These are phyloP conservation scores for Drosophila funebris DNA, from an alignment of 1,140 invertebrate genomes.

Conservation along the genomic window DNA sequence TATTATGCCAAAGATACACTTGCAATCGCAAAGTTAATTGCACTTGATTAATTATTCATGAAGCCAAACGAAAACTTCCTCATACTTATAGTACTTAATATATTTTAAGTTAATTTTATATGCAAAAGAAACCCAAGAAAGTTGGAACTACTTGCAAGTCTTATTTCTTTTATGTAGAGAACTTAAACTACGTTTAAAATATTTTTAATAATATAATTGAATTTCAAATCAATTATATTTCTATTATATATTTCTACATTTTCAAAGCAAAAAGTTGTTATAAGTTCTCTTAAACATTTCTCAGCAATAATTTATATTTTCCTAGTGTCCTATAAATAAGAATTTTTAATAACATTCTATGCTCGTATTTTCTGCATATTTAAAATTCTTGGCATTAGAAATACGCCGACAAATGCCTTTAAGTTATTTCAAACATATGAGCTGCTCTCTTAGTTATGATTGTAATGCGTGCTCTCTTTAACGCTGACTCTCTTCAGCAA, in stretches of 20 bases:
- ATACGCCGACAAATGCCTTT: not conserved
- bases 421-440: not conserved
- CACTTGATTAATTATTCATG: slow-evolving; percentile 3
- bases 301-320: slow-evolving; percentile 13
- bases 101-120: too few relatives aligned
- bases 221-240: too few relatives aligned
- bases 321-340: slow-evolving; percentile 19
- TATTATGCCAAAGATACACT: not conserved
- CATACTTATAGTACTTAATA: too few relatives aligned
- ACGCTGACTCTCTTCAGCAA: slow-evolving; percentile 28
- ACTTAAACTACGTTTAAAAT: too few relatives aligned
- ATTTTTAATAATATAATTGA: too few relatives aligned
- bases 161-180: too few relatives aligned
- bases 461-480: not conserved
- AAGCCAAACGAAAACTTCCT: not conserved
- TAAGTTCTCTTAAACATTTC: not conserved
- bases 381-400: slow-evolving; percentile 7
- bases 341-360: slow-evolving; percentile 1
- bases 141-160: too few relatives aligned
- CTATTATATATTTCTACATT: too few relatives aligned
- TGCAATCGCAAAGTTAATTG: not conserved
- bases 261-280: too few relatives aligned
- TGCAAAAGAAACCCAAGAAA: too few relatives aligned
- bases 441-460: not conserved
- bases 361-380: not conserved